Conservation (phyloP, 2,888 invertebrate genomes). For the Aelia acuminata region DNA sequence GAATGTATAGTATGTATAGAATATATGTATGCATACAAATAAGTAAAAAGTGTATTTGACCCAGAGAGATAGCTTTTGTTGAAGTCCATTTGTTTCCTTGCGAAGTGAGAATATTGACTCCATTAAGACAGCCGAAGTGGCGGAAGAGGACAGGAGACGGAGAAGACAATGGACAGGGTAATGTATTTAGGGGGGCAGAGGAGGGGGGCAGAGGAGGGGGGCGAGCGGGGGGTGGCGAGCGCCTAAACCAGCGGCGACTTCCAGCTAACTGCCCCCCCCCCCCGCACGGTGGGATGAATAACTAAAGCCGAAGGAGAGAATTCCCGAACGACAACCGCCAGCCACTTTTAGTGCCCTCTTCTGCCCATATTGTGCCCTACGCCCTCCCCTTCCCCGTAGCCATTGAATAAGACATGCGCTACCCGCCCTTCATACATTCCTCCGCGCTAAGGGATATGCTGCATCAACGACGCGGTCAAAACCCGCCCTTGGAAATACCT, state of each 20-base stretch:
- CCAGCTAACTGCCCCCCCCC: neutral
- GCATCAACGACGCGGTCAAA: conserved; percentile 6
- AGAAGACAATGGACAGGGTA: conserved; percentile 22
- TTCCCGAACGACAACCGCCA: neutral
- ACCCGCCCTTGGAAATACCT: conserved; percentile 9
- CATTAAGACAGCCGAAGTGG: conserved; percentile 8
- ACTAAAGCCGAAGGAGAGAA: neutral
- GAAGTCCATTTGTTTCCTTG: neutral
- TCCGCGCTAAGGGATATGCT: neutral
- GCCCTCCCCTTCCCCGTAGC: neutral
- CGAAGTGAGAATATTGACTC: conserved; percentile 12
- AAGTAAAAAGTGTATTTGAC: neutral
- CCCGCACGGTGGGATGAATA: neutral
- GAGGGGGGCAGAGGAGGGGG: neutral
- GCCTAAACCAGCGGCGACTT: conserved; percentile 1
- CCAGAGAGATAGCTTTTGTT: neutral
- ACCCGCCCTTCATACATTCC: neutral
- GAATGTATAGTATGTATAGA: too few species aligned
- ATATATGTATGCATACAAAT: neutral
- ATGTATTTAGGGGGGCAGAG: neutral
- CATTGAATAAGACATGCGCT: conserved; percentile 28
- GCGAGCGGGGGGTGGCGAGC: neutral
- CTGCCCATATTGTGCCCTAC: conserved; percentile 19
- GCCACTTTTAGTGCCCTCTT: conserved; percentile 26
- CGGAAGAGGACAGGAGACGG: neutral